phyloP scores from a whole-genome alignment of 2,113 vertebrate genomes.

The Cathartes aura region DNA sequence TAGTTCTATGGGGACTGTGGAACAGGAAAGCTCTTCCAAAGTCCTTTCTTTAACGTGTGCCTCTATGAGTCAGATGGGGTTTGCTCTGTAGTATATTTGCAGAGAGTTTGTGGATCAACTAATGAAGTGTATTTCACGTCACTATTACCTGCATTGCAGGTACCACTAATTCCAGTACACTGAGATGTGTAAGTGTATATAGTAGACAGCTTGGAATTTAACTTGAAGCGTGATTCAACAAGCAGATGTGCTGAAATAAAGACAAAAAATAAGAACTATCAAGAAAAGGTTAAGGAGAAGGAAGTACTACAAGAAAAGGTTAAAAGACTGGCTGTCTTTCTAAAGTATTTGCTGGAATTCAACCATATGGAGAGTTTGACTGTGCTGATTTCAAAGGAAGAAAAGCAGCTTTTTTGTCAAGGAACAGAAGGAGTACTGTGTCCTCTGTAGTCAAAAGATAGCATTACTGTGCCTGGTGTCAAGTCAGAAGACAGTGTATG shows the following conservation, averaged over 20 bases:
- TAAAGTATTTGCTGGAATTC: neutral
- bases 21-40: neutral
- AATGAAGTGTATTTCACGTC: neutral
- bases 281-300: neutral
- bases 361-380: neutral
- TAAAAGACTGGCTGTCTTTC: neutral
- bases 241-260: neutral
- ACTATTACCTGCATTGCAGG: neutral
- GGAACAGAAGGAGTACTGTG: neutral
- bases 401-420: neutral
- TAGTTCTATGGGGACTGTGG: neutral
- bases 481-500: neutral
- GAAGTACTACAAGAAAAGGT: neutral
- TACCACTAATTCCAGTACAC: neutral
- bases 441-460: neutral
- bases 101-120: neutral
- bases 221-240: neutral
- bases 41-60: neutral
- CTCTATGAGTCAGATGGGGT: neutral
- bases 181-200: neutral
- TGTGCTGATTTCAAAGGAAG: neutral
- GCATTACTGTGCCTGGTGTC: neutral
- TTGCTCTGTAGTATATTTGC: neutral
- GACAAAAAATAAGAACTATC: neutral
- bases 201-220: neutral